Evolutionary conservation across 2,113 vertebrate species (phyloP).

Genomic region (Steatornis caripensis): DNA sequence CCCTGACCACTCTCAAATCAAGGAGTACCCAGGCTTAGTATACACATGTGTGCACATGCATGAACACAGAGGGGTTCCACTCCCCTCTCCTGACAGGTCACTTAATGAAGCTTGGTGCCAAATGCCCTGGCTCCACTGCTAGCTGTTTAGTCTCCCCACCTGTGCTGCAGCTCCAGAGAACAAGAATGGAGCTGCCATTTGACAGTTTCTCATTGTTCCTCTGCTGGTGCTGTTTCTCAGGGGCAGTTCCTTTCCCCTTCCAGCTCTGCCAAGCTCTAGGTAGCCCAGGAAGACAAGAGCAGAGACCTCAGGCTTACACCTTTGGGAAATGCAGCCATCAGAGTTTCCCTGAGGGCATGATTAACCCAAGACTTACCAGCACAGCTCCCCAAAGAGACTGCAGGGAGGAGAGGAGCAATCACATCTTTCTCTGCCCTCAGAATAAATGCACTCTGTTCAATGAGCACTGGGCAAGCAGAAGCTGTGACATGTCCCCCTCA

Average conservation of each 20-base stretch:
- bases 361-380: background rate
- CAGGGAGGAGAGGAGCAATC: background rate
- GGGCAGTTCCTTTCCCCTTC: background rate
- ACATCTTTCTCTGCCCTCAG: background rate
- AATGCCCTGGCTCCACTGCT: background rate
- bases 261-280: background rate
- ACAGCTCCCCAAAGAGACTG: background rate
- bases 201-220: background rate
- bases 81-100: background rate
- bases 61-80: too few species aligned
- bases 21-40: background rate
- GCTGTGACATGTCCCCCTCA: background rate
- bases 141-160: background rate
- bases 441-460: background rate
- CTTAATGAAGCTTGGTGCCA: background rate
- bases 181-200: background rate
- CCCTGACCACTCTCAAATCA: accelerated
- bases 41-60: accelerated
- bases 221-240: background rate
- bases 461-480: background rate
- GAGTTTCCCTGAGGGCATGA: background rate
- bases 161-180: background rate
- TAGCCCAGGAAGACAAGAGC: background rate
- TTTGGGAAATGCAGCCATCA: background rate
- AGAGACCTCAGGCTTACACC: background rate